phyloP scores from a whole-genome alignment of 2,888 invertebrate genomes.

The Gonocerus acuteangulatus region DNA sequence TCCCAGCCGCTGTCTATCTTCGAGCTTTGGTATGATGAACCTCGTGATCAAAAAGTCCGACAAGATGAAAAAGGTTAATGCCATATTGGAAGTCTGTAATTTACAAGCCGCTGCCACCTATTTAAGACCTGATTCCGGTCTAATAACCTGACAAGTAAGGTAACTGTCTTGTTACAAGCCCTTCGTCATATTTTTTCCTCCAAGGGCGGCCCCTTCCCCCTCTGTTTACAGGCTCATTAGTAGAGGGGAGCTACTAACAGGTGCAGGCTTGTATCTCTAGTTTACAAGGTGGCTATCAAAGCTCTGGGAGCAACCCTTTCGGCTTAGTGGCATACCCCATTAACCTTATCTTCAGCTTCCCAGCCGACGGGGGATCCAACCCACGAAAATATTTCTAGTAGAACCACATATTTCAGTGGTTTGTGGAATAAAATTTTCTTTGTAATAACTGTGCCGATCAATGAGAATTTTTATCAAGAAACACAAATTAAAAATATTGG shows the following conservation, averaged over 20 bases:
- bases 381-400: too few relatives aligned
- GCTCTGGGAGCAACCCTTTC: background rate
- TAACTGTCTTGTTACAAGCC: background rate
- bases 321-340: too few relatives aligned
- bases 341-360: too few relatives aligned
- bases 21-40: too few relatives aligned
- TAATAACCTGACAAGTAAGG: background rate
- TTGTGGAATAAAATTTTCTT: too few relatives aligned
- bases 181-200: too few relatives aligned
- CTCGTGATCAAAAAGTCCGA: background rate
- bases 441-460: too few relatives aligned
- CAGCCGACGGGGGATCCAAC: too few relatives aligned
- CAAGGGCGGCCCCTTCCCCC: background rate
- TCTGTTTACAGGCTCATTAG: background rate
- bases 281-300: background rate
- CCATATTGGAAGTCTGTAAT: background rate
- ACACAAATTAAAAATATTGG: too few relatives aligned
- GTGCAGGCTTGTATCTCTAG: background rate
- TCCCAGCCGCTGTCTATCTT: too few relatives aligned
- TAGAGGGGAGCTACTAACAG: background rate
- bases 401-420: too few relatives aligned
- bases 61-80: background rate
- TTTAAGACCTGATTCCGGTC: background rate
- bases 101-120: background rate
- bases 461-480: too few relatives aligned